Percentiles rank a stretch among this genome's conserved stretches.
These are phyloP conservation scores for Bombus superbus DNA, from an alignment of 1,140 invertebrate genomes.

Conservation along the genomic window DNA sequence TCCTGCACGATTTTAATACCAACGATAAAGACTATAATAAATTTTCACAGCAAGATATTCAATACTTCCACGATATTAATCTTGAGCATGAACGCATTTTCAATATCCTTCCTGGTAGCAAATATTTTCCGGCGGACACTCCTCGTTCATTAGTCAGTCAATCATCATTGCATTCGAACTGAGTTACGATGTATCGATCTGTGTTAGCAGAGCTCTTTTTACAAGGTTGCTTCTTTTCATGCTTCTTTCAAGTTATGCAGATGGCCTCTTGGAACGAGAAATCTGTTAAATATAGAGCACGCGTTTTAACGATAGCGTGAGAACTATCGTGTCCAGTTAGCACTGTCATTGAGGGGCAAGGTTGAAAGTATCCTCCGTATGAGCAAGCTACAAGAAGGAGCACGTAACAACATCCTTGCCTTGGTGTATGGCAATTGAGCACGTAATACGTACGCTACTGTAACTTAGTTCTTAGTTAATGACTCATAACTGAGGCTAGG, in stretches of 20 bases:
- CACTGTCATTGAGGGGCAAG: constrained; percentile 70
- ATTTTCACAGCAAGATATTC: neutral
- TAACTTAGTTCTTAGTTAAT: constrained; percentile 68
- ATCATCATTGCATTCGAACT: neutral
- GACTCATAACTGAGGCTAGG: constrained; percentile 70
- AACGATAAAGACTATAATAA: neutral
- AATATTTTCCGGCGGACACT: constrained; percentile 4
- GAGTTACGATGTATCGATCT: too few species aligned
- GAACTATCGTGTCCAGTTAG: constrained; percentile 58
- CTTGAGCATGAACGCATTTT: neutral
- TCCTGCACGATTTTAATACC: neutral
- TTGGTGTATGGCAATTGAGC: constrained; percentile 51
- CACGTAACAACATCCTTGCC: constrained; percentile 63
- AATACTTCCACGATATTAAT: constrained; percentile 27
- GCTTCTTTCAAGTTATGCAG: constrained; percentile 30
- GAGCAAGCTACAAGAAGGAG: neutral
- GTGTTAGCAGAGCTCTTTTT: neutral
- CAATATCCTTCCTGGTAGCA: constrained; percentile 26
- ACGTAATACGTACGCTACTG: constrained; percentile 54
- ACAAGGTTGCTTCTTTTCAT: neutral
- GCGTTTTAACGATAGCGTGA: constrained; percentile 58
- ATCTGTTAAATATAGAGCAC: constrained; percentile 45
- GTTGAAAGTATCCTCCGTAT: constrained; percentile 53
- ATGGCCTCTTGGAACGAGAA: constrained; percentile 15
- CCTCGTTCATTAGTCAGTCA: neutral